Conservation (phyloP, 2,113 vertebrate species). For the Stigmatopora argus region DNA sequence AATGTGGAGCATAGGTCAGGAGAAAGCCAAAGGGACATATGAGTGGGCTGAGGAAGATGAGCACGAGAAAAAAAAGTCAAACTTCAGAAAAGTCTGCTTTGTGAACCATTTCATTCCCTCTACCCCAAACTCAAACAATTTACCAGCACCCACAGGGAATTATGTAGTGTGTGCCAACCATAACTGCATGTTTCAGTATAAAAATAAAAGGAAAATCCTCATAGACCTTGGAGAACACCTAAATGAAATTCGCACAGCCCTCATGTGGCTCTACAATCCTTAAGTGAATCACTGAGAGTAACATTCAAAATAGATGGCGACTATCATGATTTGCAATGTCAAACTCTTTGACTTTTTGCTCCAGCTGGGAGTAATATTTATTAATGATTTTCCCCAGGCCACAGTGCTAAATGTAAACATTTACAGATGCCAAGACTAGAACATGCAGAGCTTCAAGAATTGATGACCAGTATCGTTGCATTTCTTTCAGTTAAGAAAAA, state of each 20-base stretch:
- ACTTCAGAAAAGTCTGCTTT: constrained; percentile 50
- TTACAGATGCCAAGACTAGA: constrained; percentile 5
- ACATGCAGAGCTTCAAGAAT: constrained; percentile 8
- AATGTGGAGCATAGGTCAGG: constrained; percentile 40
- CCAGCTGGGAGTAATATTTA: constrained; percentile 17
- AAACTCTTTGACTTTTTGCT: constrained; percentile 3
- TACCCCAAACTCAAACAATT: constrained; percentile 58
- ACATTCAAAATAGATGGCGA: not conserved
- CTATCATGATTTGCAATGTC: not conserved
- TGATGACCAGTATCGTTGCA: constrained; percentile 8
- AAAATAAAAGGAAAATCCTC: constrained; percentile 49
- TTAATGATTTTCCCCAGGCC: not conserved
- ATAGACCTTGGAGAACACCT: constrained; percentile 39
- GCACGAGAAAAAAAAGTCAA: constrained; percentile 21
- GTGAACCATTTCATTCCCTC: constrained; percentile 61
- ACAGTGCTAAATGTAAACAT: not conserved
- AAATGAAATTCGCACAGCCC: not conserved
- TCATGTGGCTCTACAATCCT: too few species aligned
- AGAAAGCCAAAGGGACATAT: constrained; percentile 28
- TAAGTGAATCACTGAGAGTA: not conserved
- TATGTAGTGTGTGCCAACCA: constrained; percentile 36
- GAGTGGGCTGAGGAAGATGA: constrained; percentile 25
- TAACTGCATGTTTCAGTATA: constrained; percentile 62
- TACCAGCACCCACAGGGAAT: constrained; percentile 61
- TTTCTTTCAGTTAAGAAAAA: constrained; percentile 19